Evolutionary conservation across 2,113 vertebrate species (phyloP).

Genomic region (Chlamydotis undulata): DNA sequence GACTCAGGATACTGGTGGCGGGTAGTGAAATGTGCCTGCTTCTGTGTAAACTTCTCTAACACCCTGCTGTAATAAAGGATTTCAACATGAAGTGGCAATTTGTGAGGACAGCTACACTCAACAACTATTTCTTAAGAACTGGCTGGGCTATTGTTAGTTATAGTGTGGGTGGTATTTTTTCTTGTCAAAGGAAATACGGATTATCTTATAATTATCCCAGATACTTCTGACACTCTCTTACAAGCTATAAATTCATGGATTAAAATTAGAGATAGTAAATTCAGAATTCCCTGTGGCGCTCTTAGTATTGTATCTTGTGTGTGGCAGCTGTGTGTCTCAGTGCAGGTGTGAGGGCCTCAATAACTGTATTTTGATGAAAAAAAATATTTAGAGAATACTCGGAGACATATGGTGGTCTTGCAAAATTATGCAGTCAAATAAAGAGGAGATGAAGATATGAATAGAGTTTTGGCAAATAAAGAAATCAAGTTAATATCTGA

Average conservation of each 20-base stretch:
- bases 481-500: not conserved
- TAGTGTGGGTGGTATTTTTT: not conserved
- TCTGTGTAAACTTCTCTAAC: not conserved
- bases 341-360: not conserved
- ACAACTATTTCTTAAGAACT: not conserved
- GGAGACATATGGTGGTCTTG: not conserved
- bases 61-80: not conserved
- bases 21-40: not conserved
- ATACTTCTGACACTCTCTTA: slow-evolving; percentile 7
- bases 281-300: not conserved
- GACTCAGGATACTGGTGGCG: not conserved
- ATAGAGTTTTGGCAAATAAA: not conserved
- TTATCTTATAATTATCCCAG: slow-evolving; percentile 23
- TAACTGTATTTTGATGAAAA: not conserved
- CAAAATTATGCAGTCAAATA: not conserved
- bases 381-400: not conserved
- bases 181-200: slow-evolving; percentile 4
- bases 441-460: not conserved
- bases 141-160: not conserved
- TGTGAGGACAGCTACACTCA: not conserved
- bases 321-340: not conserved
- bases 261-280: slow-evolving; percentile 9
- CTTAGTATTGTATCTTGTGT: not conserved
- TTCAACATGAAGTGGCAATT: not conserved
- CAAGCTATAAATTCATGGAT: slow-evolving; percentile 20